Conservation (phyloP, 2,888 invertebrate genomes). For the Drosophila fulvimacula region DNA sequence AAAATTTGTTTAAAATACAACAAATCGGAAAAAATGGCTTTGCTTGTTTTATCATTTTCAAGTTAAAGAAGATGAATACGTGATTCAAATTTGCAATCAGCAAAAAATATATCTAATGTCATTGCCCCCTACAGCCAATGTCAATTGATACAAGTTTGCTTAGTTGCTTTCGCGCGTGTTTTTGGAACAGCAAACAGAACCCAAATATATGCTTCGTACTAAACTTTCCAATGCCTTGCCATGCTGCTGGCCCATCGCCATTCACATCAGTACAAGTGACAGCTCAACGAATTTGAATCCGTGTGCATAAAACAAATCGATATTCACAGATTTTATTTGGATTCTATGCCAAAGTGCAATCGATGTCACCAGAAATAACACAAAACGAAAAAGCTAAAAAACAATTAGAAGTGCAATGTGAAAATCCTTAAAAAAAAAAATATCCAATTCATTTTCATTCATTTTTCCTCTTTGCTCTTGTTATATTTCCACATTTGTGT, state of each 20-base stretch:
- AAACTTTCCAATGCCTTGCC: not conserved
- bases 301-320: constrained; percentile 40
- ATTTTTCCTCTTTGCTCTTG: not conserved
- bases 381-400: constrained; percentile 7
- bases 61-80: not conserved
- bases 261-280: constrained; percentile 13
- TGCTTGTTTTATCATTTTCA: too few species aligned
- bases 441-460: constrained; percentile 34
- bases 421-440: constrained; percentile 21
- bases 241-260: not conserved
- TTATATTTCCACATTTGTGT: constrained; percentile 3
- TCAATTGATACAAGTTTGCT: not conserved
- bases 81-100: not conserved
- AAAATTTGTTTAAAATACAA: too few species aligned
- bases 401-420: constrained; percentile 49
- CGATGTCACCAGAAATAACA: constrained; percentile 40
- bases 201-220: constrained; percentile 4
- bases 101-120: not conserved
- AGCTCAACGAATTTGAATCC: constrained; percentile 17
- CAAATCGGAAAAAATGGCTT: too few species aligned
- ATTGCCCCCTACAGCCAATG: not conserved
- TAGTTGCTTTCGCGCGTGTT: not conserved
- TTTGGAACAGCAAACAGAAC: constrained; percentile 10
- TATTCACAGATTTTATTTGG: constrained; percentile 53
- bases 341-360: constrained; percentile 49